Percentiles rank a stretch among this genome's conserved stretches.
Conservation (phyloP, 2,797 vertebrate species). For the Takifugu rubripes region DNA sequence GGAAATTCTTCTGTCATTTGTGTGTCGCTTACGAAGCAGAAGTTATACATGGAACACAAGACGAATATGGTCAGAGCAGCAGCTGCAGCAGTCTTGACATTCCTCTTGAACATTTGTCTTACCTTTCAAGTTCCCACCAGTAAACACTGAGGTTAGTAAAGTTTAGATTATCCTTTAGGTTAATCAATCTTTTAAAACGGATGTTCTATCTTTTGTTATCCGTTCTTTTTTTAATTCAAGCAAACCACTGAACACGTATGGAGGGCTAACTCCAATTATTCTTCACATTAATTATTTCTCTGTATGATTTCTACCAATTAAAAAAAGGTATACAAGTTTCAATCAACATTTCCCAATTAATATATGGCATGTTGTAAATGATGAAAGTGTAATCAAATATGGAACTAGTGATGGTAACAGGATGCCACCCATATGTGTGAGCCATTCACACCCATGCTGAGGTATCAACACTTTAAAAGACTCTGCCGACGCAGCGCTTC, state of each 20-base stretch:
- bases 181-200: slow-evolving; percentile 14
- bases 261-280: not conserved
- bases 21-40: slow-evolving; percentile 29
- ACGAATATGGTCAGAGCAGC: slow-evolving; percentile 36
- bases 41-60: slow-evolving; percentile 44
- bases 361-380: not conserved
- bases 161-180: not conserved
- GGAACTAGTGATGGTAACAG: slow-evolving; percentile 6
- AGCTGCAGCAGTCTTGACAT: slow-evolving; percentile 37
- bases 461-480: slow-evolving; percentile 43
- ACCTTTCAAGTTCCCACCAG: slow-evolving; percentile 29
- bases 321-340: not conserved
- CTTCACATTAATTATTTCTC: not conserved
- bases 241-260: not conserved
- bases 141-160: slow-evolving; percentile 10
- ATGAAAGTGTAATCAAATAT: slow-evolving; percentile 5
- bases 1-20: slow-evolving; percentile 5
- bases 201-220: not conserved
- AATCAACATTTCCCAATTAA: not conserved
- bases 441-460: slow-evolving; percentile 46
- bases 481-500: slow-evolving; percentile 22
- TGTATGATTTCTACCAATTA: not conserved
- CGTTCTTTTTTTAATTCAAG: not conserved
- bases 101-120: slow-evolving; percentile 13
- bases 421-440: slow-evolving; percentile 30